Evolutionary conservation across 2,797 vertebrate species (phyloP).

Genomic region (Danio choprae): DNA sequence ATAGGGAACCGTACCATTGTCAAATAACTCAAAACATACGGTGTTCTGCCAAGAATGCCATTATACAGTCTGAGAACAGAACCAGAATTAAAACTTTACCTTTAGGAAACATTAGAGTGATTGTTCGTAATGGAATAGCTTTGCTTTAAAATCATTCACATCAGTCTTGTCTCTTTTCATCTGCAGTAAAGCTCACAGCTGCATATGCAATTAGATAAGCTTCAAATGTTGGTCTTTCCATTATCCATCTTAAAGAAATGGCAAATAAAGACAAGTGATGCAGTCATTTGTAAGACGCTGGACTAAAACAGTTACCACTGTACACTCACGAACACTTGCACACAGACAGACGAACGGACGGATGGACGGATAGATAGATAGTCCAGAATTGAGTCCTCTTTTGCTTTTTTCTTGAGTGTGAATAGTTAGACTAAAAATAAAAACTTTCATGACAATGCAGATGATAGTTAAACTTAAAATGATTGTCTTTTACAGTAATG

Average conservation of each 20-base stretch:
- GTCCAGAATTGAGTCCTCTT: too few relatives aligned
- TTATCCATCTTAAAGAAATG: background rate
- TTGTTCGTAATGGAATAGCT: slow-evolving; percentile 16
- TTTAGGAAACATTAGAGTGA: slow-evolving; percentile 21
- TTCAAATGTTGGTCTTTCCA: background rate
- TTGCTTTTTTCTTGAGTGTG: too few relatives aligned
- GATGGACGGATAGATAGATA: too few relatives aligned
- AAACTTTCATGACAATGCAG: too few relatives aligned
- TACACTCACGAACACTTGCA: too few relatives aligned
- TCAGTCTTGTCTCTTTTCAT: slow-evolving; percentile 41
- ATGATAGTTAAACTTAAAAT: too few relatives aligned
- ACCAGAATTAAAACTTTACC: slow-evolving; percentile 16
- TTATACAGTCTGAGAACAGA: slow-evolving; percentile 18
- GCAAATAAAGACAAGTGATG: background rate
- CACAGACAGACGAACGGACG: too few relatives aligned
- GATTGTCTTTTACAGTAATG: too few relatives aligned
- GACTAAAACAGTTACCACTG: too few relatives aligned
- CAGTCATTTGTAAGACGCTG: background rate
- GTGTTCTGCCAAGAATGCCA: slow-evolving; percentile 19
- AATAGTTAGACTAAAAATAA: too few relatives aligned
- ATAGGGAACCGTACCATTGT: slow-evolving; percentile 35
- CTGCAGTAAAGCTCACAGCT: slow-evolving; percentile 6
- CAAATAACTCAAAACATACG: slow-evolving; percentile 36
- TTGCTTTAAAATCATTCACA: slow-evolving; percentile 41
- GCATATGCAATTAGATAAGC: slow-evolving; percentile 3